Percentiles rank a stretch among this genome's conserved stretches.
phyloP scores from a whole-genome alignment of 2,797 vertebrate species.

The Selene dorsalis region DNA sequence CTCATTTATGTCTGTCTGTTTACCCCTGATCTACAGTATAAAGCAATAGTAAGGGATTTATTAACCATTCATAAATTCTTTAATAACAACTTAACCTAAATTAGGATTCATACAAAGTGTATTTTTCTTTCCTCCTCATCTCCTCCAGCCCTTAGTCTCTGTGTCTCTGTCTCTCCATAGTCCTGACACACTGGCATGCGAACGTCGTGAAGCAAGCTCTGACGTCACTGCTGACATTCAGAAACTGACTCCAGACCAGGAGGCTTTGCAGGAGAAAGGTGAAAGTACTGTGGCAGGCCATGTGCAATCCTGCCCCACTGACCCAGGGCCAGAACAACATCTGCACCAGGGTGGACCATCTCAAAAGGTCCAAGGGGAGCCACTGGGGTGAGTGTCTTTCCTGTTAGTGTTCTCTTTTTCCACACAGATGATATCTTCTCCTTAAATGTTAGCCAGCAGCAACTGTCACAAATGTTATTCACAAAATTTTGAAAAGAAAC shows the following conservation, averaged over 20 bases:
- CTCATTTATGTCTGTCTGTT: background rate
- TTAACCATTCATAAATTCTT: background rate
- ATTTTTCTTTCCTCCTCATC: background rate
- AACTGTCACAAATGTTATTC: background rate
- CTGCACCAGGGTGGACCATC: background rate
- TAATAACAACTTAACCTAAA: background rate
- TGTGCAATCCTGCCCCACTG: conserved; percentile 44
- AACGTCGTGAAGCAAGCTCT: conserved; percentile 45
- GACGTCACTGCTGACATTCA: conserved; percentile 75
- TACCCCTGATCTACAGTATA: background rate
- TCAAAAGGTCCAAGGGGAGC: conserved; percentile 19
- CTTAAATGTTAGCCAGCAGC: background rate
- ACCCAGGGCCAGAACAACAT: conserved; percentile 50
- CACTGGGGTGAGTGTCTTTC: conserved; percentile 37
- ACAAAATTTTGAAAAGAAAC: background rate
- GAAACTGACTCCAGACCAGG: conserved; percentile 53
- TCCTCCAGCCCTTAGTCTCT: conserved; percentile 1
- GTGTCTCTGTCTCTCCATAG: conserved; percentile 35
- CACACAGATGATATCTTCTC: background rate
- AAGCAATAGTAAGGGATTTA: background rate
- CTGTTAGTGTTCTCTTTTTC: background rate
- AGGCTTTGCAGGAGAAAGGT: conserved; percentile 31
- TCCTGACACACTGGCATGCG: conserved; percentile 47
- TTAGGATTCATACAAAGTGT: background rate
- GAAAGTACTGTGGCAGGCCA: background rate